A percentile compares a stretch with the other conserved stretches of the same genome.
Conservation (phyloP, 2,797 vertebrate species). For the Molossus molossus region DNA sequence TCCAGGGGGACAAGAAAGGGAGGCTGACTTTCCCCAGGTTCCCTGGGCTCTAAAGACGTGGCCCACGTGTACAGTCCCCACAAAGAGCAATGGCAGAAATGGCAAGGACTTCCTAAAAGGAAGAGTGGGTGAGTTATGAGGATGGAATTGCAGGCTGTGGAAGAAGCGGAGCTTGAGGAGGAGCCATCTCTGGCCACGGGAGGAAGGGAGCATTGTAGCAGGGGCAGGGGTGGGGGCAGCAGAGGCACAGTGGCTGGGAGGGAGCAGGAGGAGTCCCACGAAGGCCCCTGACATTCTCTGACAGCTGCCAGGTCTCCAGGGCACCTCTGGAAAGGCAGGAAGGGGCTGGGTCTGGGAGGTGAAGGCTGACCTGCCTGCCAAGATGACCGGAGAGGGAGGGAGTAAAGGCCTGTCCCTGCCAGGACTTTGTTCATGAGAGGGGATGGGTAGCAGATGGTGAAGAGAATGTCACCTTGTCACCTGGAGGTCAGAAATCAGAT, state of each 20-base stretch:
- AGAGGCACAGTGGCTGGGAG: background rate
- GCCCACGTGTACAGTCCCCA: background rate
- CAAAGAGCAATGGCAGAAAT: background rate
- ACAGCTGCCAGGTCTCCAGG: background rate
- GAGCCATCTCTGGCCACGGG: no score
- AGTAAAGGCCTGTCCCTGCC: background rate
- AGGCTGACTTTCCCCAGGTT: background rate
- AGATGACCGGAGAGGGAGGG: background rate
- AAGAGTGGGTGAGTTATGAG: background rate
- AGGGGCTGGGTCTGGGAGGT: background rate
- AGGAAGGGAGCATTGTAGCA: background rate
- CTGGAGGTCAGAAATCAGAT: background rate
- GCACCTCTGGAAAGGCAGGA: background rate
- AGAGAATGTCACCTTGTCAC: background rate
- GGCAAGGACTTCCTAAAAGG: background rate
- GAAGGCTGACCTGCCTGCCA: background rate
- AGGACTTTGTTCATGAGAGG: background rate
- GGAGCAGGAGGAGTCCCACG: background rate
- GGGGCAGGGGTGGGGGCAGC: background rate
- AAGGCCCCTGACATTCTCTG: background rate
- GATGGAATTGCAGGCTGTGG: background rate
- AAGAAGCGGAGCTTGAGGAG: background rate
- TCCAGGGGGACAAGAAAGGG: background rate
- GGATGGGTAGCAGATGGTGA: background rate
- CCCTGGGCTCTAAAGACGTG: background rate